Conservation (phyloP, 2,797 vertebrate species). For the Phoxinus dragarum region DNA sequence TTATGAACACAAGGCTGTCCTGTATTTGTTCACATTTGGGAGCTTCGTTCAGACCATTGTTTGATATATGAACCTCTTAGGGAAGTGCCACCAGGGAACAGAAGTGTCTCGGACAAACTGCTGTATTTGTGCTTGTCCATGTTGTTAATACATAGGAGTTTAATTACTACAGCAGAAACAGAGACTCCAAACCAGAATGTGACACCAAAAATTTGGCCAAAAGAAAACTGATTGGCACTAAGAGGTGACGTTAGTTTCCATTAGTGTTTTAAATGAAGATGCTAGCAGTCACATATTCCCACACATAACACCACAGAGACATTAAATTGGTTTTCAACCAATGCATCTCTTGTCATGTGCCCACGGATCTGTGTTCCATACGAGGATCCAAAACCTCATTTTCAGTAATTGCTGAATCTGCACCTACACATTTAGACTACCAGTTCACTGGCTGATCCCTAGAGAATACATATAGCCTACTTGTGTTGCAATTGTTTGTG, state of each 20-base stretch:
- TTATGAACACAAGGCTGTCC: not conserved
- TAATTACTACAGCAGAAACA: not conserved
- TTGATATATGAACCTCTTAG: slow-evolving; percentile 14
- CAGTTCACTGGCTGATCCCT: not conserved
- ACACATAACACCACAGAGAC: not conserved
- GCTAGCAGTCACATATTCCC: not conserved
- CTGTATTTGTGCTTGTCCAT: not conserved
- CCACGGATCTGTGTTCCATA: not conserved
- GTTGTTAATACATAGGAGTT: not conserved
- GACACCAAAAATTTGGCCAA: not conserved
- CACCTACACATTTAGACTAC: slow-evolving; percentile 19
- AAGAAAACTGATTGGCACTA: not conserved
- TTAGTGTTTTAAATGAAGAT: not conserved
- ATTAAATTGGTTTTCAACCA: slow-evolving; percentile 2
- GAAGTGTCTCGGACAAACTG: slow-evolving; percentile 10
- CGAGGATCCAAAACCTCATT: not conserved
- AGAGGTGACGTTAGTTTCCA: not conserved
- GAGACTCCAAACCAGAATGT: not conserved
- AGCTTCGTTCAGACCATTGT: slow-evolving; percentile 29
- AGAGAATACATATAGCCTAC: not conserved
- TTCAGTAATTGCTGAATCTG: slow-evolving; percentile 17
- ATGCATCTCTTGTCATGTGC: slow-evolving; percentile 1
- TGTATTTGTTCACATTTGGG: slow-evolving; percentile 20
- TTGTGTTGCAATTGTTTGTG: slow-evolving; percentile 20
- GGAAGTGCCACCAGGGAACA: slow-evolving; percentile 23